Conservation (phyloP, 2,113 vertebrate species). For the Neotragus moschatus region DNA sequence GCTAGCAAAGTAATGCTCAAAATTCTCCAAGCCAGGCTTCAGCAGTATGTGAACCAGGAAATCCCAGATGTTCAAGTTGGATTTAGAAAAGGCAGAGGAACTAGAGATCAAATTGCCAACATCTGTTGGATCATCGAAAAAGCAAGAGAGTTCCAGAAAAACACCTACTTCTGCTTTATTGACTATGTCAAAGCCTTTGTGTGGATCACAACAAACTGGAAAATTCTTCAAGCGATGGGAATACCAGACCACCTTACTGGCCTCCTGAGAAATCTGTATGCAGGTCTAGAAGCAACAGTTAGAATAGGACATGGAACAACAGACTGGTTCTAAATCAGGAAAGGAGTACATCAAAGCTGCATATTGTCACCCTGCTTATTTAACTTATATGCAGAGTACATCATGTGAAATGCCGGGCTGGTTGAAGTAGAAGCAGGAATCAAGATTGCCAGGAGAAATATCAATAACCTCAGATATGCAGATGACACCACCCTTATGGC, state of each 20-base stretch:
- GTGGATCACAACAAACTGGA: neutral
- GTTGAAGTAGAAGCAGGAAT: too few species aligned
- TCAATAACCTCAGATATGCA: neutral
- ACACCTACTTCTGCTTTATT: neutral
- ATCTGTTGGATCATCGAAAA: neutral
- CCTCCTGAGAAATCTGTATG: too few species aligned
- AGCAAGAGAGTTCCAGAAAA: neutral
- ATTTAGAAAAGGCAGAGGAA: neutral
- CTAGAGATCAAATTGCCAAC: neutral
- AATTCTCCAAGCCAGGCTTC: neutral
- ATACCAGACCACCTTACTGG: too few species aligned
- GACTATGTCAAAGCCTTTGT: neutral
- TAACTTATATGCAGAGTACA: too few species aligned
- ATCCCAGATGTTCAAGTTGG: neutral
- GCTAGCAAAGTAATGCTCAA: neutral
- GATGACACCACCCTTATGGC: neutral
- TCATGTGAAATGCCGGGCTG: too few species aligned
- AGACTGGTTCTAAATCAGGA: too few species aligned
- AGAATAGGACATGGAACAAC: too few species aligned
- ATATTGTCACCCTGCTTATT: too few species aligned
- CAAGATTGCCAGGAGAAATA: neutral
- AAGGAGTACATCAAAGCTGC: too few species aligned
- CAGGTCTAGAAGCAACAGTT: too few species aligned
- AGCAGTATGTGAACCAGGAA: neutral
- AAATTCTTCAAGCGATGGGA: neutral